phyloP scores from a whole-genome alignment of 1,140 invertebrate species.

The Procambarus clarkii region DNA sequence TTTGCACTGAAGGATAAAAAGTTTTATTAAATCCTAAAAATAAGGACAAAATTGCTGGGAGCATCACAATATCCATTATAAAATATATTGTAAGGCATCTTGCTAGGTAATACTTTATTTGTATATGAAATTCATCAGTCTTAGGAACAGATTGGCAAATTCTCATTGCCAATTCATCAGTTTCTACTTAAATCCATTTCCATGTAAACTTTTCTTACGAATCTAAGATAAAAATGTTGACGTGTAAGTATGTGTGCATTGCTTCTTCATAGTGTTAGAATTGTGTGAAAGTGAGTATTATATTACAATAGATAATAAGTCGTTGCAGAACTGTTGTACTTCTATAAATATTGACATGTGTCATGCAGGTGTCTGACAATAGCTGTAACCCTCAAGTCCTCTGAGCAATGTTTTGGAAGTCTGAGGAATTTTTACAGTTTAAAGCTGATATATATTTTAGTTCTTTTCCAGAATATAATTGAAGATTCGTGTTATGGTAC shows the following conservation, averaged over 20 bases:
- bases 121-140: conserved; percentile 66
- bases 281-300: conserved; percentile 66
- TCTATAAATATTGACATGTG: conserved; percentile 60
- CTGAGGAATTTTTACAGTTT: conserved; percentile 29
- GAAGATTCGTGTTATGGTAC: neutral
- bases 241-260: conserved; percentile 69
- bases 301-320: conserved; percentile 50
- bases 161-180: conserved; percentile 62
- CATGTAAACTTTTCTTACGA: conserved; percentile 65
- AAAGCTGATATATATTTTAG: conserved; percentile 23
- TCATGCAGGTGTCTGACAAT: conserved; percentile 60
- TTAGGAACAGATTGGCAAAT: conserved; percentile 62
- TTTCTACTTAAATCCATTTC: conserved; percentile 65
- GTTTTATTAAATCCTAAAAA: conserved; percentile 19
- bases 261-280: conserved; percentile 68
- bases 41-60: conserved; percentile 59
- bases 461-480: neutral
- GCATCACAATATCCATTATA: conserved; percentile 58
- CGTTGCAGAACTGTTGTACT: conserved; percentile 59
- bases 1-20: conserved; percentile 3
- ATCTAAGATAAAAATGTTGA: conserved; percentile 66
- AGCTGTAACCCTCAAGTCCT: conserved; percentile 51
- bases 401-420: conserved; percentile 45
- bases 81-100: conserved; percentile 64
- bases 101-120: conserved; percentile 62